These are phyloP conservation scores for Apodemus agrarius DNA, from an alignment of 2,797 vertebrate genomes.

Conservation along the genomic window DNA sequence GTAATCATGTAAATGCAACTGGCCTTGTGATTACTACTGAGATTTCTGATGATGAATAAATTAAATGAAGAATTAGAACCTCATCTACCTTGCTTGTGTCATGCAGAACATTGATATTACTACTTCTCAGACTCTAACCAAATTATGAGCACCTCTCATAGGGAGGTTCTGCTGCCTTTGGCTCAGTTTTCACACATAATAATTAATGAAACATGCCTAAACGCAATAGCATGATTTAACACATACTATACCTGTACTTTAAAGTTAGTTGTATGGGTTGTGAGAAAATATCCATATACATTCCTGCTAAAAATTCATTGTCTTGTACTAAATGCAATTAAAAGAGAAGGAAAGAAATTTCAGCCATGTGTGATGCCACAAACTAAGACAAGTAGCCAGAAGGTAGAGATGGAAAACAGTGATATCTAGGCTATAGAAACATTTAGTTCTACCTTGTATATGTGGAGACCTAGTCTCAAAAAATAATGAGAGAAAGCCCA, in stretches of 20 bases:
- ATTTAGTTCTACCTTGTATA: background rate
- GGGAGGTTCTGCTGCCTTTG: background rate
- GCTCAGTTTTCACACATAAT: background rate
- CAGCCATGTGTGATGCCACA: background rate
- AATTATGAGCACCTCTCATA: background rate
- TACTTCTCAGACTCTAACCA: background rate
- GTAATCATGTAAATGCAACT: background rate
- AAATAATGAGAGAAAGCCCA: background rate
- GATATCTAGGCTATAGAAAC: background rate
- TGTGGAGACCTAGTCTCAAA: background rate
- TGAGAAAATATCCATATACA: background rate
- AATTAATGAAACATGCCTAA: background rate
- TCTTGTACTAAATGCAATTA: background rate
- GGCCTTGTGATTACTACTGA: accelerated
- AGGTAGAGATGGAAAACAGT: background rate
- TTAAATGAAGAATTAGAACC: background rate
- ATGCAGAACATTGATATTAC: background rate
- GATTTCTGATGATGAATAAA: background rate
- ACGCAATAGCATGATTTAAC: background rate
- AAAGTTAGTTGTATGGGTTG: background rate
- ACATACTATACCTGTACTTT: background rate
- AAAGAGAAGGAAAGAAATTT: background rate
- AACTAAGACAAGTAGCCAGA: background rate
- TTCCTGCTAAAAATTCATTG: background rate
- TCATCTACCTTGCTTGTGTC: background rate